Base-by-base conservation (phyloP, 2,888 invertebrate species). In the Halictus ligatus region DNA sequence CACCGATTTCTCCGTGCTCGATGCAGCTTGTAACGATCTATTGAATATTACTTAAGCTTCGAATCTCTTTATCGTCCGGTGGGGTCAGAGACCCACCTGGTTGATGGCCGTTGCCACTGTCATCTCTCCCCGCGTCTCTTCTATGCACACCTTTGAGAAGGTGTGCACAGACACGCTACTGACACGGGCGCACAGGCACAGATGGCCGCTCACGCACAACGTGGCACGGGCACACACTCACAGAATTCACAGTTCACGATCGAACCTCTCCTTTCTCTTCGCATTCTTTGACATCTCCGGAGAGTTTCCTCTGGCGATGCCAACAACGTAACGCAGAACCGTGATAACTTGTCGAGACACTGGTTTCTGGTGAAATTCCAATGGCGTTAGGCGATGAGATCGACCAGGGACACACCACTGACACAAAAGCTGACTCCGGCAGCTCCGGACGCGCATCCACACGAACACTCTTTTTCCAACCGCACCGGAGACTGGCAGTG, bases 21-120 rank as follows among this genome's bases (percentile, higher is more conserved):
- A 40, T 15, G 46, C 48, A 46, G 25, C 10, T 64, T 46, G n/a
- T 46, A 80, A 77, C 77, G 79, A 83, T 75, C 71, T 75, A 25
- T 29, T n/a, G 40, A 46, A 58, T 50, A 54, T 67, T 78, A 48
- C 79, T 81, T 78, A 50, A 75, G 78, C 78, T 80, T 15, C 21
- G 48, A 72, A 74, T 71, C 54, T 75, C 67, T 74, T 60, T 80
- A 77, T 80, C 84, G 72, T 78, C 77, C 81, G 75, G 75, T 54
- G 83, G 84, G 91, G 91, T 91, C 92, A 91, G 85, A 90, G 91
- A 91, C 90, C 91, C 90, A 92, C 91, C 90, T 91, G 89, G 88
- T 84, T 77, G 80, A 84, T 84, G 87, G 77, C 67, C 86, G 83
- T 83, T 81, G 83, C 88, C 84, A 81, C 83, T 88, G 89, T 89